These are phyloP conservation scores for Autographa pulchrina DNA, from an alignment of 2,888 invertebrate species.

Conservation along the genomic window DNA sequence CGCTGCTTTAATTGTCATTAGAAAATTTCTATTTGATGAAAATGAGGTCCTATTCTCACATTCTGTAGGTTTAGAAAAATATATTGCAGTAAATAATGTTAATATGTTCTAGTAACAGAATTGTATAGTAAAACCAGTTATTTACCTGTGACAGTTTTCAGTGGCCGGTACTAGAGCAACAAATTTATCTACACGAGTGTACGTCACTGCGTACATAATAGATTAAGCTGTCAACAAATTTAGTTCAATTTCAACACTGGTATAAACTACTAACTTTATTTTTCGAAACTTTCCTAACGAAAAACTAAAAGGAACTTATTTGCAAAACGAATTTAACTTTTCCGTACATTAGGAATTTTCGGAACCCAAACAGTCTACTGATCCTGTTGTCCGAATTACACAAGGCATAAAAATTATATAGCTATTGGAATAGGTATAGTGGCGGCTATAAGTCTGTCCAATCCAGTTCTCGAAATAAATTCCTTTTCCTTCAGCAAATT, in stretches of 20 bases:
- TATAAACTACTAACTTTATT: background rate
- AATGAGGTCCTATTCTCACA: background rate
- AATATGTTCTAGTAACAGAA: background rate
- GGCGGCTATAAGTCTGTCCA: conserved; percentile 5
- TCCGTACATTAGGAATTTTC: background rate
- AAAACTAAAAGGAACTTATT: background rate
- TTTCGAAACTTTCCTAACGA: background rate
- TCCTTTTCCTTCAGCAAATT: background rate
- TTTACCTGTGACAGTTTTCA: background rate
- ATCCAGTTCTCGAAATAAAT: conserved; percentile 8
- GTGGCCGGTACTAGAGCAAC: background rate
- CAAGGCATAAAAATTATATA: background rate
- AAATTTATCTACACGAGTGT: background rate
- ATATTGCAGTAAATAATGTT: no score
- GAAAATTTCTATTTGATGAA: background rate
- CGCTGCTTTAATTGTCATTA: background rate
- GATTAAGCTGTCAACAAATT: conserved; percentile 1
- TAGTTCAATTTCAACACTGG: conserved; percentile 2
- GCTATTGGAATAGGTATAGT: background rate
- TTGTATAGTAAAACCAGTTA: background rate
- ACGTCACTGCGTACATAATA: background rate
- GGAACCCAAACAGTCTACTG: background rate
- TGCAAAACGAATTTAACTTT: background rate
- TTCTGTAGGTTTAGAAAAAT: no score
- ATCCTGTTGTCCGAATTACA: background rate